phyloP scores from a whole-genome alignment of 2,797 vertebrate species.

The Acrossocheilus wenchowensis region DNA sequence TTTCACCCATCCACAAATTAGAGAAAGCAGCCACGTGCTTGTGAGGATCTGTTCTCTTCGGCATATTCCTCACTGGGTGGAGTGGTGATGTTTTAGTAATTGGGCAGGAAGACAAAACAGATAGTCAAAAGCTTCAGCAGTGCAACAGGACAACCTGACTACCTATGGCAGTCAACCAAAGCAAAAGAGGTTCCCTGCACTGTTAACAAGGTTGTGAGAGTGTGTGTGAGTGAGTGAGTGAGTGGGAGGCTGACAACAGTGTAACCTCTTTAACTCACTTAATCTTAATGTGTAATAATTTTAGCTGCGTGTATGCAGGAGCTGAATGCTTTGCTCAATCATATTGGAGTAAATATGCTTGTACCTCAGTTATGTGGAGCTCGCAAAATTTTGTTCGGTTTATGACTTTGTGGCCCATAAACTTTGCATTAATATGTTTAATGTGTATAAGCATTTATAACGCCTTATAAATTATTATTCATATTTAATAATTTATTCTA shows the following conservation, averaged over 20 bases:
- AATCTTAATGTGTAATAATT: not conserved
- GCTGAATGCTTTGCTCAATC: not conserved
- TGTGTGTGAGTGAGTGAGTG: not conserved
- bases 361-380: not conserved
- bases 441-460: not conserved
- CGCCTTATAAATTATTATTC: not conserved
- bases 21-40: not conserved
- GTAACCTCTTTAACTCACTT: not conserved
- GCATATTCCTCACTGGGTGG: not conserved
- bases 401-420: not conserved
- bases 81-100: not conserved
- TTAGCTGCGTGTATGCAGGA: too few relatives aligned
- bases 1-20: not conserved
- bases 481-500: not conserved
- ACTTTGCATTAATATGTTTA: not conserved
- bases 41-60: not conserved
- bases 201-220: not conserved
- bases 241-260: slow-evolving; percentile 8
- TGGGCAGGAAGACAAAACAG: not conserved
- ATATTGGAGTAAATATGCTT: not conserved
- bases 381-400: not conserved
- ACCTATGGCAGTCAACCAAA: not conserved
- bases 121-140: not conserved
- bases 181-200: not conserved
- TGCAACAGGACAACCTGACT: not conserved